Base-by-base conservation (phyloP, 2,888 invertebrate species). In the Philopedon plagiatum region DNA sequence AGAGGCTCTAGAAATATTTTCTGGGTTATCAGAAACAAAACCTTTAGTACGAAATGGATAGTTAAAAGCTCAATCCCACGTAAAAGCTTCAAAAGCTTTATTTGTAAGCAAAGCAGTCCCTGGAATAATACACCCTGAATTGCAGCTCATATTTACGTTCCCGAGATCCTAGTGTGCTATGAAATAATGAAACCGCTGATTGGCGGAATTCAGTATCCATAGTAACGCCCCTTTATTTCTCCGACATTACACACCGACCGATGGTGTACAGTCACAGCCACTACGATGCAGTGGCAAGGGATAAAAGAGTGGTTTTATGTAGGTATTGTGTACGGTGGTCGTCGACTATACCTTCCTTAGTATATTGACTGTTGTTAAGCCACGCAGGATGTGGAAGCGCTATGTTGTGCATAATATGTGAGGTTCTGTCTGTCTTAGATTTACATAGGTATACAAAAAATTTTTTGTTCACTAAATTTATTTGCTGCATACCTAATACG, bases 161-260 rank as follows among this genome's bases (percentile, higher is more conserved):
- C 77, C 73, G 77, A 77, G 77, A 76, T 71, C 63, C 79, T 81
- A 81, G 78, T 80, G 80, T 79, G 79, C 83, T 81, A 81, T 44
- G 64, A 81, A 82, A 82, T 83, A 83, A 83, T 83, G 83, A 81
- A 82, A 83, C 82, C 83, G 83, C 83, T 81, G 83, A 85, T 85
- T 85, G 85, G 85, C 80, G 83, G 85, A 84, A 81, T 82, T 78
- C 80, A 78, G 85, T 85, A 81, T 78, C 84, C 83, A 85, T 85
- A 80, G 85, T 80, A 84, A 85, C 85, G 85, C 85, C 85, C 82
- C 81, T 81, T 82, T 80, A 81, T 81, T 77, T 79, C 74, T 57
- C 60, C 60, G 64, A 65, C 64, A 71, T 65, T 66, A 60, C 64
- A 46, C 57, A 61, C 71, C 60, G 71, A 19, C 66, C 65, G 44